Evolutionary conservation across 2,797 vertebrate species (phyloP).

Genomic region (Sebastes cheni): DNA sequence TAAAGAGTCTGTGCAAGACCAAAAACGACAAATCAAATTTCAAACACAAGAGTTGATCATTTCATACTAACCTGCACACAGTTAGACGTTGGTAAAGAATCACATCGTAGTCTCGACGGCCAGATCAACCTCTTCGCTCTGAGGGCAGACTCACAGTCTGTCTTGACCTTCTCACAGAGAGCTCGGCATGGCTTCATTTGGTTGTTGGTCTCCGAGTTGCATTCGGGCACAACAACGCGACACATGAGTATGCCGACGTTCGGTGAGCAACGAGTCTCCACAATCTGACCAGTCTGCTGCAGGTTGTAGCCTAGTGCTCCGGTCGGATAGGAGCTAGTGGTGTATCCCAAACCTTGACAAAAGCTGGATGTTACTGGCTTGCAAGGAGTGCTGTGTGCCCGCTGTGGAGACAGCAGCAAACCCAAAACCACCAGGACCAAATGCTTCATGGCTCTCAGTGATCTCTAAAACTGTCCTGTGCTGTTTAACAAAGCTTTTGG

Average conservation of each 20-base stretch:
- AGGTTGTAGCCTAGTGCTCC: constrained; percentile 48
- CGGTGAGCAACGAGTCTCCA: constrained; percentile 60
- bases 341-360: constrained; percentile 67
- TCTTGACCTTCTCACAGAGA: constrained; percentile 70
- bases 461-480: neutral
- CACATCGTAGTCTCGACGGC: constrained; percentile 55
- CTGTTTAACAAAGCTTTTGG: neutral
- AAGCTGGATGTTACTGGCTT: constrained; percentile 53
- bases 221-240: constrained; percentile 67
- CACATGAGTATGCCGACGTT: constrained; percentile 60
- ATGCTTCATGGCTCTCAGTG: constrained; percentile 33
- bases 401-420: constrained; percentile 22
- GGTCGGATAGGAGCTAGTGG: constrained; percentile 26
- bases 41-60: neutral
- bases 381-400: constrained; percentile 23
- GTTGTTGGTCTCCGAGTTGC: constrained; percentile 28
- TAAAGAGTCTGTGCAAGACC: neutral
- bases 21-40: neutral
- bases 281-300: constrained; percentile 57
- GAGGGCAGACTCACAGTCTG: constrained; percentile 57
- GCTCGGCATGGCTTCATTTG: constrained; percentile 56
- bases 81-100: constrained; percentile 48
- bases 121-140: constrained; percentile 45
- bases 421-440: constrained; percentile 29
- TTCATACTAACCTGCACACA: constrained; percentile 53